Evolutionary conservation across 2,888 invertebrate genomes (phyloP), one percentile per base, ranked within the genome.

Genomic region (Harpalus rubripes): DNA sequence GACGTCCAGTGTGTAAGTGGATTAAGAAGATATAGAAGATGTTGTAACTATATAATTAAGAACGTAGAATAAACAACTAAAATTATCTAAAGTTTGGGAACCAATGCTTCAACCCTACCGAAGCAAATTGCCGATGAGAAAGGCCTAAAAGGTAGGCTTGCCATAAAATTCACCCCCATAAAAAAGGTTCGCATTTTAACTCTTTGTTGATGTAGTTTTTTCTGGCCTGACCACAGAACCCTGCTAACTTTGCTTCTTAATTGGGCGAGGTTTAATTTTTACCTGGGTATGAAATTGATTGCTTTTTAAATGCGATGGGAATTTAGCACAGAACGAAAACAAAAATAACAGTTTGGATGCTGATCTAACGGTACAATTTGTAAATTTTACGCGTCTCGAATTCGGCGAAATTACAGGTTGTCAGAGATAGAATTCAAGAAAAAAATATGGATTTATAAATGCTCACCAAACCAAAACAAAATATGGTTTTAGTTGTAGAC

Each of bases 121-220:
- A 12, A 22, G 22, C 56, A 82, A 82, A 79, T 79, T 61, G 79
- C 79, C 79, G 41, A 58, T 56, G 26, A 56, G 78, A 79, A 78
- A 78, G 78, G 61, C n/a, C 79, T 39, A 41, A 72, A 74, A 79
- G 59, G 79, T 79, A 58, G 82, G 72, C 56, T 82, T 82, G 58
- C 79, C 61, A 79, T 59, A 61, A 56, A 32, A 61, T 15, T 44
- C 82, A 58, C 82, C 82, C 82, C 82, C 82, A 82, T 82, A 82
- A 82, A 82, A 81, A 82, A 58, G 82, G 82, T 82, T 82, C 82
- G 82, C 82, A 82, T 82, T 82, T 72, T 82, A 82, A 82, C 82
- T 82, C 82, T 68, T 81, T 81, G 72, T 82, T 72, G 72, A 82
- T 68, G 82, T 26, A 52, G 76, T 78, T 78, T 78, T 79, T 78